Base-by-base conservation (phyloP, 1,140 invertebrate genomes). In the Pemphigus obesinymphae region DNA sequence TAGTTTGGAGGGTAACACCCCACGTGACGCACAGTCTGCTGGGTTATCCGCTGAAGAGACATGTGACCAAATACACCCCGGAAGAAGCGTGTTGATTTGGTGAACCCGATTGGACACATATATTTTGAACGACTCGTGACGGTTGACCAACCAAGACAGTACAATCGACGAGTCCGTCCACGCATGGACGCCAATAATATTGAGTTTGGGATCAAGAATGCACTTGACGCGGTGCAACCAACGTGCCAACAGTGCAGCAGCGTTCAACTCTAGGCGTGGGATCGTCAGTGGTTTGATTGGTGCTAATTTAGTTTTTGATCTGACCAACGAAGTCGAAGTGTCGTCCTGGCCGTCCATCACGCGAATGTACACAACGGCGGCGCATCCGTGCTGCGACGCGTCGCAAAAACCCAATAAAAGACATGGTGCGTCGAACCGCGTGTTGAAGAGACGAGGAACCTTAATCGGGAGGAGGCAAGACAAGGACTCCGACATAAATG, bases 1-100 rank as follows among this genome's bases (percentile, higher is more conserved):
- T 29, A 87, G 40, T 15, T 85, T 34, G 0, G 73, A 45, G 50
- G 83, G 73, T 78, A 83, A 37, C 10, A 83, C 11, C n/a, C 88
- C 88, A 73, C 88, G 83, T 8, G 88, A 88, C 11, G 85, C 78
- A 5, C 84, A 81, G 85, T 90, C 88, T 4, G 87, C 87, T 26
- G 88, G 87, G 84, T 89, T 89, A 0, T 87, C 70, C 29, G 78
- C 61, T 1, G 86, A 85, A 11, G 80, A 58, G 0, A 89, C 85
- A 83, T 89, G 87, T 31, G 58, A 23, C 89, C 88, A 90, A 3
- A 37, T 70, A 4, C 40, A 61, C 2, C 53, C 31, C 5, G 48
- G 29, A 17, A 82, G 82, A 1, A 85, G 40, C 20, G 85, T 82
- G 50, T 86, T 85, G 70, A 88, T 88, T 84, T 86, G 81, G 34